Evolutionary conservation across 2,797 vertebrate genomes (phyloP).

Genomic region (Harpagifer antarcticus): DNA sequence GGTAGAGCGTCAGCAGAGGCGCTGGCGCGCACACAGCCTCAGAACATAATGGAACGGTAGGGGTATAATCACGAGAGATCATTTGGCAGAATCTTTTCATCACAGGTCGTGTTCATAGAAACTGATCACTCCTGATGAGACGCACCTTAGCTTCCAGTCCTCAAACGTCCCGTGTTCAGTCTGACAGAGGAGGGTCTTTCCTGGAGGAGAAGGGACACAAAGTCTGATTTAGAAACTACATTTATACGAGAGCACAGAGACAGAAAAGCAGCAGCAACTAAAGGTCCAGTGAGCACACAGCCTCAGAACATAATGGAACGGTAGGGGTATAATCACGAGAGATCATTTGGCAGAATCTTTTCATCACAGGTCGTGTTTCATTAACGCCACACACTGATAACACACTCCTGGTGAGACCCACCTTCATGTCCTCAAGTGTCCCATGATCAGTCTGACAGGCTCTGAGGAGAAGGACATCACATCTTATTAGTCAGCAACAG

Average conservation of each 20-base stretch:
- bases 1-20: rapidly evolving
- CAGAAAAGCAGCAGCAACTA: no score
- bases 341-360: constrained; percentile 88
- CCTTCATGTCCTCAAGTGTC: background rate
- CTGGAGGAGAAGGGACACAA: background rate
- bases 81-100: constrained; percentile 89
- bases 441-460: background rate
- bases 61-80: constrained; percentile 83
- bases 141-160: no score
- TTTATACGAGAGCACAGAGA: no score
- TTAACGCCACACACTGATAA: no score
- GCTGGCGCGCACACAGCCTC: constrained; percentile 61
- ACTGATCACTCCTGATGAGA: no score
- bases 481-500: constrained; percentile 6
- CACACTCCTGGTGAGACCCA: no score
- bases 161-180: background rate
- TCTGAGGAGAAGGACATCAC: background rate
- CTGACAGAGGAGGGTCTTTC: rapidly evolving
- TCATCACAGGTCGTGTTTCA: constrained; percentile 77
- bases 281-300: background rate
- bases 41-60: constrained; percentile 84
- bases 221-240: background rate
- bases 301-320: constrained; percentile 86
- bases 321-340: constrained; percentile 82
- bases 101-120: constrained; percentile 58